phyloP scores from a whole-genome alignment of 2,888 invertebrate genomes.

The Agrotis puta region DNA sequence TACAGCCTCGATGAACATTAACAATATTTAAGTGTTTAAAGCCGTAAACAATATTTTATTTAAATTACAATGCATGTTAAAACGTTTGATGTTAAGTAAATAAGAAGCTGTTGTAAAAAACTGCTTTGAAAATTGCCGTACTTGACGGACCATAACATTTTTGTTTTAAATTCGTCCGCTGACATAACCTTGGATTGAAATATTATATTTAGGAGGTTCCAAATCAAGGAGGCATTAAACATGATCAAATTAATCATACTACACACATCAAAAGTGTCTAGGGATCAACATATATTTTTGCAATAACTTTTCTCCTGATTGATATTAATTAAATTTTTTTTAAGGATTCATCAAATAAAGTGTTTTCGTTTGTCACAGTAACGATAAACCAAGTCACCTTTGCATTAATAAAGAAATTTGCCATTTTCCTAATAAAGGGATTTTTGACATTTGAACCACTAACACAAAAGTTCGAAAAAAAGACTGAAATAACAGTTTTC shows the following conservation, averaged over 20 bases:
- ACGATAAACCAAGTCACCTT: too few relatives aligned
- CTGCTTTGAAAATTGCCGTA: conserved; percentile 45
- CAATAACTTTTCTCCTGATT: too few relatives aligned
- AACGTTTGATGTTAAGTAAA: conserved; percentile 42
- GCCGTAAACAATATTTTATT: conserved; percentile 50
- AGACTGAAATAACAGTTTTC: too few relatives aligned
- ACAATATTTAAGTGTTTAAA: conserved; percentile 43
- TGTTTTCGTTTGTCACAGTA: too few relatives aligned
- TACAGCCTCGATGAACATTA: conserved; percentile 43
- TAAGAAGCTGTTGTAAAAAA: conserved; percentile 42
- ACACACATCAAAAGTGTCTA: too few relatives aligned
- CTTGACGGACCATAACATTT: conserved; percentile 58
- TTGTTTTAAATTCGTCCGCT: conserved; percentile 40
- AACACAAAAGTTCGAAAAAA: too few relatives aligned
- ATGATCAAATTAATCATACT: conserved; percentile 24
- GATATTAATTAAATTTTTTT: too few relatives aligned
- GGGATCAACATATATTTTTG: too few relatives aligned
- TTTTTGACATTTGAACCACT: too few relatives aligned
- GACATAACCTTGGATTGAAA: conserved; percentile 48
- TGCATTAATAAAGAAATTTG: too few relatives aligned
- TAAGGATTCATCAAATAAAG: too few relatives aligned
- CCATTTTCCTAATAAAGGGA: too few relatives aligned
- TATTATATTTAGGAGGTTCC: conserved; percentile 34
- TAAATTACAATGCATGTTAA: conserved; percentile 41
- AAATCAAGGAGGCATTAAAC: conserved; percentile 11